A percentile compares a stretch with the other conserved stretches of the same genome.
Evolutionary conservation across 2,113 vertebrate genomes (phyloP).

Genomic region (Struthidea cinerea): DNA sequence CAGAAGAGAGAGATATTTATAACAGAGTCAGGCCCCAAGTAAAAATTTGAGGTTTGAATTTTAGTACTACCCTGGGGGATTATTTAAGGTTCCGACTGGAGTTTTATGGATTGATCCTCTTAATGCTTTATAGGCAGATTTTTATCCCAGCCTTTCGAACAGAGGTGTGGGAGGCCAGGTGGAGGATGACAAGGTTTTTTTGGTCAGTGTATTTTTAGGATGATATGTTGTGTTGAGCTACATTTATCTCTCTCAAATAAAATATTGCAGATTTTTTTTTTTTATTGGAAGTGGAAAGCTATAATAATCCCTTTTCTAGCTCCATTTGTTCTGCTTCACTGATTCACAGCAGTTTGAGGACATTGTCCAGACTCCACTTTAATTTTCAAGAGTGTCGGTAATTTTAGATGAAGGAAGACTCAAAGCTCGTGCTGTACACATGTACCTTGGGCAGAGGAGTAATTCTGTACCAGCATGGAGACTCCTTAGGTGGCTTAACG

Average conservation of each 20-base stretch:
- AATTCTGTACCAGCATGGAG: neutral
- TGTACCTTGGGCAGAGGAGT: neutral
- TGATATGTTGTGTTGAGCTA: neutral
- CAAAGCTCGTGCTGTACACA: accelerated
- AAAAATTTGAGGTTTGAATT: neutral
- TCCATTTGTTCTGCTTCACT: neutral
- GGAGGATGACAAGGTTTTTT: neutral
- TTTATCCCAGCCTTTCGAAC: neutral
- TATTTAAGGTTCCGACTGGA: neutral
- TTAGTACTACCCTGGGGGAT: neutral
- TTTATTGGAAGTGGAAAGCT: neutral
- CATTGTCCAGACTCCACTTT: neutral
- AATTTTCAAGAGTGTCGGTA: conserved; percentile 18
- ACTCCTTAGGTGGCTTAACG: neutral
- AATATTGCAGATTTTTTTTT: neutral
- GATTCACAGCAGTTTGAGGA: neutral
- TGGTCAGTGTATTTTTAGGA: neutral
- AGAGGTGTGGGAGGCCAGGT: neutral
- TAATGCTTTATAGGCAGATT: neutral
- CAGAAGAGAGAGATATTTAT: neutral
- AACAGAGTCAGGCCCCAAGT: neutral
- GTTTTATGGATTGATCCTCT: neutral
- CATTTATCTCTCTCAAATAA: neutral
- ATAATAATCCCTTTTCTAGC: neutral
- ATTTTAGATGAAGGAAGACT: neutral